Conservation (phyloP, 2,113 vertebrate genomes). For the Cyphomyrus plagiostoma region DNA sequence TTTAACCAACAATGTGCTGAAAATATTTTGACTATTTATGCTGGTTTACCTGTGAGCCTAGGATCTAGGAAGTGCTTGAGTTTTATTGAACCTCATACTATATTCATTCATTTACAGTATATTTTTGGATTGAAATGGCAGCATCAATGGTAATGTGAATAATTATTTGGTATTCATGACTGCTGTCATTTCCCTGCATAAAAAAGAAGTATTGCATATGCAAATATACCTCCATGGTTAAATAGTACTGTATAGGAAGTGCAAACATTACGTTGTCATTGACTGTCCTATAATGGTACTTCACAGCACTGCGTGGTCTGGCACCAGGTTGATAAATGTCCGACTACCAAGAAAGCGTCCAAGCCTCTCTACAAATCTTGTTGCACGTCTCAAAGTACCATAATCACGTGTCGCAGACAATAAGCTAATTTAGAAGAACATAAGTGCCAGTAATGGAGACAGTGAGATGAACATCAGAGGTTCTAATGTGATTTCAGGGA, state of each 20-base stretch:
- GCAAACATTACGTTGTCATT: constrained; percentile 1
- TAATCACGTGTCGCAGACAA: constrained; percentile 37
- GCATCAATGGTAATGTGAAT: neutral
- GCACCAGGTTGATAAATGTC: constrained; percentile 34
- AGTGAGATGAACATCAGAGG: constrained; percentile 28
- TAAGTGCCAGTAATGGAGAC: constrained; percentile 44
- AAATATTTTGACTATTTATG: neutral
- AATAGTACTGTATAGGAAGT: neutral
- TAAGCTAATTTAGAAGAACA: constrained; percentile 42
- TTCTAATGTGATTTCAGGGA: constrained; percentile 36
- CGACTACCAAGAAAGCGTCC: constrained; percentile 29
- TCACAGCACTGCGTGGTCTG: constrained; percentile 33
- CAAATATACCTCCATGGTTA: neutral
- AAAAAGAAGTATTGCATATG: neutral
- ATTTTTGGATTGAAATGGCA: neutral
- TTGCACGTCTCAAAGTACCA: constrained; percentile 38
- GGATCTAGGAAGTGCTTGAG: neutral
- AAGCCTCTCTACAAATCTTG: constrained; percentile 39
- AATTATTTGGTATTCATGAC: neutral
- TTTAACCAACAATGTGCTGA: neutral
- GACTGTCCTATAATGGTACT: constrained; percentile 26
- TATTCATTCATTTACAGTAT: neutral
- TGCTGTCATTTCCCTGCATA: neutral
- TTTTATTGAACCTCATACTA: neutral
- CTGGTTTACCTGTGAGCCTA: neutral